phyloP scores from a whole-genome alignment of 2,797 vertebrate genomes.

The Tenualosa thibaudeaui region DNA sequence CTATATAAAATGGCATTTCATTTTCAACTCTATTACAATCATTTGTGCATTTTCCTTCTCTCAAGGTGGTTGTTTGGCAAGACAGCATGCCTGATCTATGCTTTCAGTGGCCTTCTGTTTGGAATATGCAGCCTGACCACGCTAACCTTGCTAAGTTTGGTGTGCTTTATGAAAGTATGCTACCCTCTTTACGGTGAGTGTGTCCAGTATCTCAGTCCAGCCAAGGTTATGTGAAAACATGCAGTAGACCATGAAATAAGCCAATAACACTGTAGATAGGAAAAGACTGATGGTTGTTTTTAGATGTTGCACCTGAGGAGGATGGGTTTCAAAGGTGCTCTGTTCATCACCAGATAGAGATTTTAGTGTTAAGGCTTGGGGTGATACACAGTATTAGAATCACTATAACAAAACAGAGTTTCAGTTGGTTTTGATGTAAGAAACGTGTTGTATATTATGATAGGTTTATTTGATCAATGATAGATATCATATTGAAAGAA shows the following conservation, averaged over 20 bases:
- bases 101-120: conserved; percentile 80
- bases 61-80: conserved; percentile 74
- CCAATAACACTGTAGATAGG: background rate
- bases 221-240: background rate
- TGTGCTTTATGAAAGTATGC: conserved; percentile 85
- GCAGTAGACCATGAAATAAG: background rate
- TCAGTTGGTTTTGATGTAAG: background rate
- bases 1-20: background rate
- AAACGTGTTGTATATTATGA: background rate
- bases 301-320: background rate
- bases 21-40: background rate
- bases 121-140: conserved; percentile 81
- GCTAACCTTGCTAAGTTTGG: conserved; percentile 76
- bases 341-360: background rate
- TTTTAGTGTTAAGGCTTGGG: background rate
- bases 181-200: conserved; percentile 76
- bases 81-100: conserved; percentile 69
- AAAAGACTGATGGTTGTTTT: background rate
- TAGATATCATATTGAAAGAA: background rate
- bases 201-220: background rate
- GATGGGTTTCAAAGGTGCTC: background rate
- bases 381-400: background rate
- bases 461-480: background rate
- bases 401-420: background rate
- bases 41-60: background rate